A percentile compares a stretch with the other conserved stretches of the same genome.
Conservation (phyloP, 2,113 vertebrate species). For the Chloebia gouldiae region DNA sequence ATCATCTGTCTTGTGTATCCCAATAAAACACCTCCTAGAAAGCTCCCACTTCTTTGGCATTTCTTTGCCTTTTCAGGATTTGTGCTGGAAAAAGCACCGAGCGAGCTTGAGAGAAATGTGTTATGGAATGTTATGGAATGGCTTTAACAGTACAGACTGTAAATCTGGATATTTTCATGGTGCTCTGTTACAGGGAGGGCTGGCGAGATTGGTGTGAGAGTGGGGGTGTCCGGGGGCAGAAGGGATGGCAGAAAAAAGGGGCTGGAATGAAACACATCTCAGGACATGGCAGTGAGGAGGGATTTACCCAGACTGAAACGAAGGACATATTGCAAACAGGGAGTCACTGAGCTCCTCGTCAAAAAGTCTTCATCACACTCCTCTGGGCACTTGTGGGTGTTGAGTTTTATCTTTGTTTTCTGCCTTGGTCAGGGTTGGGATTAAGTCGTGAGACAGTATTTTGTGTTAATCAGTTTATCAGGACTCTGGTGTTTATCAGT, state of each 20-base stretch:
- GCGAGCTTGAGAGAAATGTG: neutral
- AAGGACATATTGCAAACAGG: rapidly evolving
- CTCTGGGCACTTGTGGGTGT: rapidly evolving
- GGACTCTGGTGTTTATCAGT: neutral
- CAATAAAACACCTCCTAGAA: neutral
- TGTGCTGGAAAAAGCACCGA: neutral
- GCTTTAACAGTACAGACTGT: neutral
- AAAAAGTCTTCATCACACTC: rapidly evolving
- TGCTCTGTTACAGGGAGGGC: neutral
- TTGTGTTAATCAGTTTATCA: neutral
- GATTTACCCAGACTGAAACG: neutral
- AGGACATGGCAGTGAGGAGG: neutral
- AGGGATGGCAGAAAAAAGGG: neutral
- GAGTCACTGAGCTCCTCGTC: neutral
- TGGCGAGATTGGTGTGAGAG: neutral
- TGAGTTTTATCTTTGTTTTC: neutral
- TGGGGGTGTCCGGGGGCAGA: neutral
- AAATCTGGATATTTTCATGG: rapidly evolving
- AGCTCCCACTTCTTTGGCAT: neutral
- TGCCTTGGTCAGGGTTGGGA: neutral
- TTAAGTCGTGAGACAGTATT: rapidly evolving
- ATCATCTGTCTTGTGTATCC: neutral
- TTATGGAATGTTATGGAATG: rapidly evolving
- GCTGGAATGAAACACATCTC: neutral
- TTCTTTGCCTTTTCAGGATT: neutral